phyloP scores from a whole-genome alignment of 2,797 vertebrate species.

The Toxotes lorentzi region DNA sequence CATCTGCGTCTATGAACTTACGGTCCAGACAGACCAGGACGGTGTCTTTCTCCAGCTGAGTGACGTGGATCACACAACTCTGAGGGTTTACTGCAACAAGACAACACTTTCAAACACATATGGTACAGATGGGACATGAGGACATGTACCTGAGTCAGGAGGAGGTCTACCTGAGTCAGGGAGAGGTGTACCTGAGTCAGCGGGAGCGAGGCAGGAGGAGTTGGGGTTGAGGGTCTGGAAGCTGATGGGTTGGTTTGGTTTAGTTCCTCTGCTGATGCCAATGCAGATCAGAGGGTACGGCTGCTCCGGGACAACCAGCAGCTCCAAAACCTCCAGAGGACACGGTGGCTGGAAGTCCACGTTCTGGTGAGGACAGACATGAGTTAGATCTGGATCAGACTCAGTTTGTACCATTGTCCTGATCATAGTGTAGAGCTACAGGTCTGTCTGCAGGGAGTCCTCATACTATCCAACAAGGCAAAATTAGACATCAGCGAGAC shows the following conservation, averaged over 20 bases:
- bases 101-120: background rate
- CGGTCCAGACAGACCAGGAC: slow-evolving; percentile 90
- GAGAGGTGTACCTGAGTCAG: background rate
- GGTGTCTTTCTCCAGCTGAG: slow-evolving; percentile 89
- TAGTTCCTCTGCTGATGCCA: slow-evolving; percentile 88
- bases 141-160: background rate
- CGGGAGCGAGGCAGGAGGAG: slow-evolving; percentile 78
- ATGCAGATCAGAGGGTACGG: slow-evolving; percentile 92
- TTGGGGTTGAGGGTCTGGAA: slow-evolving; percentile 93
- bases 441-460: too few species aligned
- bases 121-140: too few species aligned
- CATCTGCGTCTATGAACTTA: slow-evolving; percentile 73
- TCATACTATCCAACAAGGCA: too few species aligned
- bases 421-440: too few species aligned
- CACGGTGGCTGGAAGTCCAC: slow-evolving; percentile 92
- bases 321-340: slow-evolving; percentile 91
- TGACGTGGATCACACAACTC: slow-evolving; percentile 88
- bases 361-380: slow-evolving; percentile 78
- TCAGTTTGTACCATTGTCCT: background rate
- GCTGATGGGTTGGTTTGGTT: slow-evolving; percentile 90
- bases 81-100: slow-evolving; percentile 83
- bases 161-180: background rate
- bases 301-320: slow-evolving; percentile 92
- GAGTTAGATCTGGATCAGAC: too few species aligned
- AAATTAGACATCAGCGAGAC: too few species aligned